These are phyloP conservation scores for Erynnis tages DNA, from an alignment of 2,888 invertebrate genomes.

Conservation along the genomic window DNA sequence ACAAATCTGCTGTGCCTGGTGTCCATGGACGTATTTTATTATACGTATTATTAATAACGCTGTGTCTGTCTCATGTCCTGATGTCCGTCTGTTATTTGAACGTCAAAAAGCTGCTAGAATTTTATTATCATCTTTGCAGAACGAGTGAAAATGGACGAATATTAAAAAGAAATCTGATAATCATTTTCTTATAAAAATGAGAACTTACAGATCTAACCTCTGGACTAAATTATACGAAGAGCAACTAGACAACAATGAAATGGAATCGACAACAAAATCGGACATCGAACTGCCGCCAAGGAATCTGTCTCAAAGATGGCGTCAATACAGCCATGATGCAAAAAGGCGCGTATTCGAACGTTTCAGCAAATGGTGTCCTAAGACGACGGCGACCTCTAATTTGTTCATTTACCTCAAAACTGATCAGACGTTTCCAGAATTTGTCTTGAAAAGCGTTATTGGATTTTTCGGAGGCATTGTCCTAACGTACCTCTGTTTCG, in stretches of 20 bases:
- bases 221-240: constrained; percentile 21
- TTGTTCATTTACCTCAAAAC: constrained; percentile 56
- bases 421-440: constrained; percentile 80
- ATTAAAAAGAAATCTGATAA: too few species aligned
- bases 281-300: constrained; percentile 62
- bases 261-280: constrained; percentile 38
- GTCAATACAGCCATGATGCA: constrained; percentile 62
- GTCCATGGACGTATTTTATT: too few species aligned
- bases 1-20: too few species aligned
- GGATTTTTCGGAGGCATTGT: constrained; percentile 85
- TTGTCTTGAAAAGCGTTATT: constrained; percentile 82
- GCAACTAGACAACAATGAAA: constrained; percentile 64
- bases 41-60: too few species aligned
- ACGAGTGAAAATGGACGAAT: too few species aligned
- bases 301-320: constrained; percentile 70
- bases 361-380: constrained; percentile 61
- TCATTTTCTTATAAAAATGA: constrained; percentile 1
- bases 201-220: background rate
- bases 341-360: constrained; percentile 60
- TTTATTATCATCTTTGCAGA: background rate
- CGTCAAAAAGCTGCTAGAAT: background rate
- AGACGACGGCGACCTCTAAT: constrained; percentile 55
- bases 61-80: too few species aligned
- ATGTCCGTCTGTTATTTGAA: too few species aligned
- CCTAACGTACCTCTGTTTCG: constrained; percentile 84